Evolutionary conservation across 2,888 invertebrate species (phyloP), one percentile per base, ranked within the genome.

Genomic region (Cantharis nigra): DNA sequence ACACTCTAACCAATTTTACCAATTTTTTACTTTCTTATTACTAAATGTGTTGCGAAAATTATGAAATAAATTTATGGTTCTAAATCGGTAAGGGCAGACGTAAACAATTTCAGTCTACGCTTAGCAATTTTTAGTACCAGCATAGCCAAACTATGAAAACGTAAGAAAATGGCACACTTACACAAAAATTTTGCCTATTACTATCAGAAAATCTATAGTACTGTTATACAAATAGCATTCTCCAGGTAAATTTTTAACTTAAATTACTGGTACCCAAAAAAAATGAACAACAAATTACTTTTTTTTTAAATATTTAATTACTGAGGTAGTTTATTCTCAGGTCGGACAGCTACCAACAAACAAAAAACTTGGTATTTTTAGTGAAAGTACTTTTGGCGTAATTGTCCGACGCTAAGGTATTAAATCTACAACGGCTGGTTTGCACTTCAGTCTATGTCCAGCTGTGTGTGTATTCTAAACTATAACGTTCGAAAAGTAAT

Each of bases 281-380:
- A 88, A 87, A 87, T 87, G 87, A 88, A 88, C 87, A 88, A 87
- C 88, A 86, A 87, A 86, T 84, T 86, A 86, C 80, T 82, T 82
- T 83, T 81, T 67, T 80, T 77, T 86, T 20, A 20, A 20, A 88
- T 88, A 88, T 87, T 78, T 86, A 88, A 88, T 88, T 88, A 89
- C 87, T 89, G 89, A 89, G 89, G 89, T 89, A 89, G 89, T 88
- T 88, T 87, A 85, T 87, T 87, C 89, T 88, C 88, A 88, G 88
- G 86, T 85, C 87, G 88, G 88, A 88, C 86, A 87, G 86, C 83
- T 81, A 84, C 83, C 81, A 82, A 69, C 74, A 70, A 71, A 14
- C 49, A 49, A 49, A 49, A 49, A 49, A 49, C 49, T 49, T 63
- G 33, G 13, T 33, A 33, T 33, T 33, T 33, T 33, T 33, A 30